Percentiles rank a stretch among this genome's conserved stretches.
phyloP scores from a whole-genome alignment of 2,113 vertebrate species.

The Myrmecophaga tridactyla region DNA sequence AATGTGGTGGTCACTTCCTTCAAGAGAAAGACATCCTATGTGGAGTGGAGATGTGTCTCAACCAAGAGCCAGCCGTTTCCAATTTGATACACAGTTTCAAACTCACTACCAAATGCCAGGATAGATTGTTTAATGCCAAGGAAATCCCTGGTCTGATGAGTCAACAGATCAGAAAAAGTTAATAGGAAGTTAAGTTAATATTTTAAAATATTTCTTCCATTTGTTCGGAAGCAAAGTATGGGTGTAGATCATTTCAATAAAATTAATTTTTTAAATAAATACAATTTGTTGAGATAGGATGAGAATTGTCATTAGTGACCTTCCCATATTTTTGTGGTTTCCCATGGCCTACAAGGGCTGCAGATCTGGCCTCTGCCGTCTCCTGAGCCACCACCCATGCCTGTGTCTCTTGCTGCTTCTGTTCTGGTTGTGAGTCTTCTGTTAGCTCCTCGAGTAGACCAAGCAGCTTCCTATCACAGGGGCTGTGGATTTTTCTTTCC shows the following conservation, averaged over 20 bases:
- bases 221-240: conserved; percentile 32
- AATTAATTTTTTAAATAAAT: conserved; percentile 24
- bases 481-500: not conserved
- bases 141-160: not conserved
- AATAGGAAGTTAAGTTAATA: conserved; percentile 14
- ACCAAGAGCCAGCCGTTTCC: not conserved
- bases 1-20: not conserved
- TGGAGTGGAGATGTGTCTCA: not conserved
- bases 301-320: not conserved
- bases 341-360: too few species aligned
- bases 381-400: not conserved
- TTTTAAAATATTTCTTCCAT: conserved; percentile 39
- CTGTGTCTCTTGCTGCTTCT: not conserved
- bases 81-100: not conserved
- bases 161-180: not conserved
- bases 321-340: not conserved
- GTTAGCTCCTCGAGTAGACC: not conserved
- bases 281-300: not conserved
- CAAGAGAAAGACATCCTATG: not conserved
- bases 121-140: not conserved
- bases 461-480: not conserved
- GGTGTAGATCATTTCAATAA: not conserved
- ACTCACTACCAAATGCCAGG: not conserved
- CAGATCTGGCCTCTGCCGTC: not conserved
- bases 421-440: not conserved